Conservation (phyloP, 2,113 vertebrate species). For the Rhinopithecus roxellana region DNA sequence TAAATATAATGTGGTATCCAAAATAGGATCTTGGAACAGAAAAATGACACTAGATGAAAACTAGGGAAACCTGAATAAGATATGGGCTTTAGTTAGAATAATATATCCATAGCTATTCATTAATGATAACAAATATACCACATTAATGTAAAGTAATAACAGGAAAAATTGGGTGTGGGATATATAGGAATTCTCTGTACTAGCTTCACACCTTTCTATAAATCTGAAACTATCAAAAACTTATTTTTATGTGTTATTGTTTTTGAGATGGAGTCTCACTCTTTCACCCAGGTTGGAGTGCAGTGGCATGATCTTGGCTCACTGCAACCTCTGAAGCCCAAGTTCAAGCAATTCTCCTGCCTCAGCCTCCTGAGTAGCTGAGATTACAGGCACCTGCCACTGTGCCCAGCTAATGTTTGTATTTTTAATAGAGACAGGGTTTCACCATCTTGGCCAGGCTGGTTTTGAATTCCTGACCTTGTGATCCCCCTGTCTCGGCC, state of each 20-base stretch:
- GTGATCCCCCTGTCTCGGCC: too few relatives aligned
- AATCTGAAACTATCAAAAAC: background rate
- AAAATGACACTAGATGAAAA: background rate
- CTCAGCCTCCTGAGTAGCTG: too few relatives aligned
- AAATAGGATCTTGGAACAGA: background rate
- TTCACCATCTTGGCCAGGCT: too few relatives aligned
- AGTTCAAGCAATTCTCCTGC: too few relatives aligned
- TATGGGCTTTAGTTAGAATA: background rate
- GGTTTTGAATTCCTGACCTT: too few relatives aligned
- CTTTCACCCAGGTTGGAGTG: too few relatives aligned
- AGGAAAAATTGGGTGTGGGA: background rate
- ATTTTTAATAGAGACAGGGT: too few relatives aligned
- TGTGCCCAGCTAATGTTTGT: too few relatives aligned
- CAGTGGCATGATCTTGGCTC: too few relatives aligned
- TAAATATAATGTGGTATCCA: background rate
- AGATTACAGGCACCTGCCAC: too few relatives aligned
- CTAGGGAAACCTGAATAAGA: background rate
- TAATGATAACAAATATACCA: background rate
- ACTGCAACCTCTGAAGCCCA: too few relatives aligned
- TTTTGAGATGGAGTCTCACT: too few relatives aligned
- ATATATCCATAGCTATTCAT: background rate
- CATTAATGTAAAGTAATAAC: background rate
- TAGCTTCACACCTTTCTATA: background rate
- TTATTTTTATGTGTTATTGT: background rate
- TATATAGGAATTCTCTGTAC: background rate